phyloP scores from a whole-genome alignment of 30 jellyfish, hydroid and myxozoan genomes.

The Pelagia noctiluca region DNA sequence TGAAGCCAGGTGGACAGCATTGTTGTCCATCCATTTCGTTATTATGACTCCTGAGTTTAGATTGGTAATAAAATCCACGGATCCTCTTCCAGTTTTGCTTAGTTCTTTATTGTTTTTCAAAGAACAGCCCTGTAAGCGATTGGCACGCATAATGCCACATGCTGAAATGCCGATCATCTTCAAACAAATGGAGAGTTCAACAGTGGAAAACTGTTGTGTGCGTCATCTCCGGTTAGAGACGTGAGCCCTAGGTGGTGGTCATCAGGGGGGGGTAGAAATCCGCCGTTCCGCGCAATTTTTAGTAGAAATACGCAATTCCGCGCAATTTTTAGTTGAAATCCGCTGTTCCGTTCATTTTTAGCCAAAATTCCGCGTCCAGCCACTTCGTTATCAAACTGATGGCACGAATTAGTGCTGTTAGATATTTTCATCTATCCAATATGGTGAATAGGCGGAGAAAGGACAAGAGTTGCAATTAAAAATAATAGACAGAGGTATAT shows the following conservation, averaged over 20 bases:
- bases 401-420: neutral
- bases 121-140: constrained; percentile 72
- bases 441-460: neutral
- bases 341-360: neutral
- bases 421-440: neutral
- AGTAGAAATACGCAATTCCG: neutral
- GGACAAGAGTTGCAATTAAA: no score
- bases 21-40: constrained; percentile 75
- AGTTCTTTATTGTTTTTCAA: constrained; percentile 61
- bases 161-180: constrained; percentile 52
- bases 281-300: constrained; percentile 7
- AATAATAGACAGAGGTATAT: no score
- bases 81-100: constrained; percentile 68
- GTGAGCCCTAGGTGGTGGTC: no score
- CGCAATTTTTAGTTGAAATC: neutral
- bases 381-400: neutral
- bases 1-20: constrained; percentile 63
- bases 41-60: constrained; percentile 64
- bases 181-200: constrained; percentile 45
- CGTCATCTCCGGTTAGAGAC: no score
- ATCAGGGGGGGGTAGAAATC: neutral
- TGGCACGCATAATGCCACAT: constrained; percentile 68
- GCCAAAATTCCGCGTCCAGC: neutral
- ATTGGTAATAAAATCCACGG: constrained; percentile 52
- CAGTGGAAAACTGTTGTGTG: constrained; percentile 63